Evolutionary conservation across 2,113 vertebrate species (phyloP).

Genomic region (Lepus timidus): DNA sequence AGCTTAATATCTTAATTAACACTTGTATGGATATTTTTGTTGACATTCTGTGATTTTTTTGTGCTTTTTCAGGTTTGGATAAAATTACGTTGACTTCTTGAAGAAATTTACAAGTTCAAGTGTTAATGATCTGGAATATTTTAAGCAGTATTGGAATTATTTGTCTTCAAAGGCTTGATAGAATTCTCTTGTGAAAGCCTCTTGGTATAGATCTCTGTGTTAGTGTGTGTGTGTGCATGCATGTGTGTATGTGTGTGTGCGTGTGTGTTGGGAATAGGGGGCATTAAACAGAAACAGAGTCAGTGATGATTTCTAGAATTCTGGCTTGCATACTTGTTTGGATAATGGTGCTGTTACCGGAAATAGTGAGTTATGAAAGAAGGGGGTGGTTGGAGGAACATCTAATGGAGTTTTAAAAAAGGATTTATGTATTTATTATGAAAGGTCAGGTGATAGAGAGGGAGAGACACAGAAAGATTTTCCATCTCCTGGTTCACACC

Average conservation of each 20-base stretch:
- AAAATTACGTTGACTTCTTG: slow-evolving; percentile 21
- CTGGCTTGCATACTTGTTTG: neutral
- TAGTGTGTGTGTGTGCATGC: neutral
- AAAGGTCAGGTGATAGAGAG: no score
- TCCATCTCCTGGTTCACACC: no score
- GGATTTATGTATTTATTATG: no score
- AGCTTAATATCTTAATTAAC: neutral
- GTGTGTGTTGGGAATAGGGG: no score
- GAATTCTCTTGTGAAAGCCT: neutral
- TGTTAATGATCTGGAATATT: slow-evolving; percentile 20
- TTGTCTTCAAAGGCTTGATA: neutral
- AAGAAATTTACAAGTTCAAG: slow-evolving; percentile 11
- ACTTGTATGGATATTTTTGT: neutral
- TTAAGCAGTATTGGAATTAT: neutral
- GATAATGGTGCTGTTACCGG: neutral
- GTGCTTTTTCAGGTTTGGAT: neutral
- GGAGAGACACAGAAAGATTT: no score
- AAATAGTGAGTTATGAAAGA: neutral
- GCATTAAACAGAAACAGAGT: neutral
- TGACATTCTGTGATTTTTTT: neutral
- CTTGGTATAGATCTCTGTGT: neutral
- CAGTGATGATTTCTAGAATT: neutral
- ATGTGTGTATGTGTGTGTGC: neutral
- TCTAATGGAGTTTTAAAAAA: neutral
- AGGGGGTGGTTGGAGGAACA: neutral